phyloP scores from a whole-genome alignment of 2,797 vertebrate species.

The Sebastes vulpes region DNA sequence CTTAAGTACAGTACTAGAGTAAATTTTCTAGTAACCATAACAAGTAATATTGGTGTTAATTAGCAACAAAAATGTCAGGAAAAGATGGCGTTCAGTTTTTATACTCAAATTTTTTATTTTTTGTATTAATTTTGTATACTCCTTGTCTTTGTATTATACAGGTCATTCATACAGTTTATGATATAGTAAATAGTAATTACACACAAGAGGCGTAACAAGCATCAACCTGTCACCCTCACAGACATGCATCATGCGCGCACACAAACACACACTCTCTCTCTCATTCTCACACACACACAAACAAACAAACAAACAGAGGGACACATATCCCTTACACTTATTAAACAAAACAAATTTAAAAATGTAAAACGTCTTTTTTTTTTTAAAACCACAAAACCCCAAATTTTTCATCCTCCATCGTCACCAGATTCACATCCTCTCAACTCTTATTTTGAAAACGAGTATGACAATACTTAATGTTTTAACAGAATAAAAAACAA shows the following conservation, averaged over 20 bases:
- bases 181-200: conserved; percentile 86
- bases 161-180: conserved; percentile 85
- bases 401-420: conserved; percentile 43
- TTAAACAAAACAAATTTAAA: conserved; percentile 67
- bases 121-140: conserved; percentile 85
- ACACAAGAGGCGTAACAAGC: conserved; percentile 73
- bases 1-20: neutral
- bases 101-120: conserved; percentile 71
- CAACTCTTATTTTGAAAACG: conserved; percentile 54
- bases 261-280: conserved; percentile 16
- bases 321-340: conserved; percentile 59
- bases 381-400: conserved; percentile 54
- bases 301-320: conserved; percentile 6
- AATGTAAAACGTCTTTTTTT: conserved; percentile 72
- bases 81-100: conserved; percentile 51
- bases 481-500: conserved; percentile 63
- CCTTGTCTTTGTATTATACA: conserved; percentile 85
- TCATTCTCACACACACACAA: conserved; percentile 10
- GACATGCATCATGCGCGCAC: conserved; percentile 72
- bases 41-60: neutral
- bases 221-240: conserved; percentile 65
- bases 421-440: conserved; percentile 58
- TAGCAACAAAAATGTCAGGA: neutral
- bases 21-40: neutral
- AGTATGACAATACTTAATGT: conserved; percentile 69